Evolutionary conservation across 2,113 vertebrate species (phyloP), one percentile per base, ranked within the genome.

Genomic region (Callocephalon fimbriatum): DNA sequence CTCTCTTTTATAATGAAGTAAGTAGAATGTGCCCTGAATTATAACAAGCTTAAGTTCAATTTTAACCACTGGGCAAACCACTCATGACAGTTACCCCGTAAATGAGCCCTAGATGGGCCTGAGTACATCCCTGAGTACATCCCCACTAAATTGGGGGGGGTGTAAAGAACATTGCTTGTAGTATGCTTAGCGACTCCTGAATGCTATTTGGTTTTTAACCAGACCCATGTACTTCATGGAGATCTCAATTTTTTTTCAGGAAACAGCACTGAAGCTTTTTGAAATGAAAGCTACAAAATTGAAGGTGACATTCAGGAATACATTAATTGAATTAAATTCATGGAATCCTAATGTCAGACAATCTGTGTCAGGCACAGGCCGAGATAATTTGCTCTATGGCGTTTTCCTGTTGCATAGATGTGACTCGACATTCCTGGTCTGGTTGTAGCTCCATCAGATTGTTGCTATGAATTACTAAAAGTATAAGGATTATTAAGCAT

Each of bases 31-130:
- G 73, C 40, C 63, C 22, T 9, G 32, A 70, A 67, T 91, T 63
- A 17, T 6, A 78, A 87, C 10, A 77, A 53, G 42, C 26, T 37
- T 45, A 56, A 92, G 95, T 92, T 92, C 61, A 67, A 9, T 92
- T 81, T 81, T 62, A 85, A 62, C 29, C 70, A 19, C 45, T 66
- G 66, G n/a, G 29, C 58, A 92, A 83, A 65, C 35, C 58, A 63
- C 44, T 32, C 25, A 7, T 78, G 59, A 66, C 65, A 87, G 66
- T 70, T 79, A 42, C 31, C 72, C 66, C 62, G 38, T 54, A 86
- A 67, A 40, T 62, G 40, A 59, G 22, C 53, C 63, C 56, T 78
- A 22, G 74, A 45, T 37, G 61, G 31, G 31, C 11, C 70, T 67
- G 38, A 35, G 56, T 35, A 22, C 32, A 15, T 58, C 29, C 17